phyloP scores from a whole-genome alignment of 2,797 vertebrate species.

The Toxotes lorentzi region DNA sequence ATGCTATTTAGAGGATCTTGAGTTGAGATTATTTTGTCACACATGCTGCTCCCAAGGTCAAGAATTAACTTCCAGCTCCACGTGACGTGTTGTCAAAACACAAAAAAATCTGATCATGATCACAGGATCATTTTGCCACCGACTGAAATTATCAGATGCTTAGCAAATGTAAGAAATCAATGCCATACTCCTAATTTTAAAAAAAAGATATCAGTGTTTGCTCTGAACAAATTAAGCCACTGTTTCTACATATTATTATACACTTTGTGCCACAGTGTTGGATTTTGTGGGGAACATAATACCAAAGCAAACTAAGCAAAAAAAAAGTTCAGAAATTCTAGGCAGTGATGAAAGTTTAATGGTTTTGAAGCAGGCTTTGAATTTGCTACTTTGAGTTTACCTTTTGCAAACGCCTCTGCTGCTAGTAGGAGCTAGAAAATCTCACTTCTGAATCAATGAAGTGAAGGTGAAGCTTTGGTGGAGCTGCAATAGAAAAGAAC shows the following conservation, averaged over 20 bases:
- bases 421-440: not conserved
- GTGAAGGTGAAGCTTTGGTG: constrained; percentile 2
- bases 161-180: not conserved
- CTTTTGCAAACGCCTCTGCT: constrained; percentile 3
- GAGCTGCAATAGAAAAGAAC: constrained; percentile 4
- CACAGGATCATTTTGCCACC: too few species aligned
- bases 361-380: not conserved
- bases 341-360: not conserved
- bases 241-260: not conserved
- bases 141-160: not conserved
- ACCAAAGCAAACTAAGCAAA: not conserved
- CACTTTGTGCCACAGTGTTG: not conserved
- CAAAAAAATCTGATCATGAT: not conserved
- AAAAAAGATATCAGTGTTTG: not conserved
- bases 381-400: not conserved
- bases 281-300: not conserved
- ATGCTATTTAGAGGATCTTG: not conserved
- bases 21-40: not conserved
- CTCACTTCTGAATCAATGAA: not conserved
- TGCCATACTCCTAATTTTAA: not conserved
- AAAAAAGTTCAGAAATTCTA: not conserved
- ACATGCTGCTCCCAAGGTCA: not conserved
- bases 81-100: not conserved
- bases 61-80: not conserved
- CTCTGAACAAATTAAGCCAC: not conserved